Conservation (phyloP, 2,888 invertebrate genomes). For the Antheraea assamensis region DNA sequence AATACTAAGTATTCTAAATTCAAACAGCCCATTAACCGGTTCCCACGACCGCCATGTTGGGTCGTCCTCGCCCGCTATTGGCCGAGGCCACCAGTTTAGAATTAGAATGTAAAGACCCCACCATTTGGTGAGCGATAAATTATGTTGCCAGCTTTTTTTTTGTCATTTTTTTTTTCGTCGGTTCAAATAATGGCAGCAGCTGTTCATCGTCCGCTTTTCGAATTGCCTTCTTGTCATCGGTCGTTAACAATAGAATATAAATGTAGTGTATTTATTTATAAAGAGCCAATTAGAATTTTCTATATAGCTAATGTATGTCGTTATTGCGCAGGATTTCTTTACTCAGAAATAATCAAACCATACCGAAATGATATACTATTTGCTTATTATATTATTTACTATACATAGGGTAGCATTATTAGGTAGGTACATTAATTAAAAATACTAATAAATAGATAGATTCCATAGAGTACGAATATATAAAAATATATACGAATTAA, state of each 20-base stretch:
- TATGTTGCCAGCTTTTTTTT: conserved; percentile 71
- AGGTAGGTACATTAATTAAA: no score
- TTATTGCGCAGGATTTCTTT: no score
- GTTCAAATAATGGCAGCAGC: conserved; percentile 73
- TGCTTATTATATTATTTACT: no score
- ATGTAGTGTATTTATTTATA: conserved; percentile 29
- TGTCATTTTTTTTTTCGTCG: conserved; percentile 63
- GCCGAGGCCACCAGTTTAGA: conserved; percentile 78
- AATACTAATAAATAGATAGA: no score
- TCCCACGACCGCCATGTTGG: conserved; percentile 81
- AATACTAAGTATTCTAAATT: conserved; percentile 82
- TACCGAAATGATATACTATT: no score
- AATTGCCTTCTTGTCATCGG: conserved; percentile 36
- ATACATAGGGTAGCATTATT: no score
- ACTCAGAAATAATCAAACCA: no score
- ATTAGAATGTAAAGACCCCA: conserved; percentile 81
- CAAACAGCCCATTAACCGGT: conserved; percentile 81
- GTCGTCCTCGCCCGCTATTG: conserved; percentile 79
- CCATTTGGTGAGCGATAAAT: conserved; percentile 80
- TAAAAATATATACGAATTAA: no score
- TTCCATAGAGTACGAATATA: no score
- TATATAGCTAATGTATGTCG: not conserved
- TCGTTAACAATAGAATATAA: conserved; percentile 35
- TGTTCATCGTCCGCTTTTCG: conserved; percentile 46
- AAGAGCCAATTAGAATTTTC: not conserved